Evolutionary conservation across 2,888 invertebrate genomes (phyloP).

Genomic region (Monochamus alternatus): DNA sequence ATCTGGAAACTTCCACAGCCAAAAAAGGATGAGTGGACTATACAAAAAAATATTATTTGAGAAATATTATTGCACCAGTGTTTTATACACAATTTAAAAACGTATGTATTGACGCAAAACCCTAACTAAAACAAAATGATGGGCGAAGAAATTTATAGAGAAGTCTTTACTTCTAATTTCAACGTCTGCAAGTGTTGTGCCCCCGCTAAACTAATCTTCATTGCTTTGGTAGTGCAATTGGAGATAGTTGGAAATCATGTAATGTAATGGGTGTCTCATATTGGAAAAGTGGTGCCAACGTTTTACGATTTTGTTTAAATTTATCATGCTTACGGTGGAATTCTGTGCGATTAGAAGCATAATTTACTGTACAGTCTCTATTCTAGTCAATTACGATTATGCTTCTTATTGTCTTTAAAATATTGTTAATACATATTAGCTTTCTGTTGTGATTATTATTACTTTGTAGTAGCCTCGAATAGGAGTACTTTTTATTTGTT

Average conservation of each 20-base stretch:
- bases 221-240: background rate
- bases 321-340: background rate
- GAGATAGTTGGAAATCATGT: background rate
- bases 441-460: constrained; percentile 4
- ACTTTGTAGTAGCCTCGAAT: background rate
- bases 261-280: background rate
- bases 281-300: background rate
- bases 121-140: no score
- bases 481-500: background rate
- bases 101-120: no score
- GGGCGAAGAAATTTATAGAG: no score
- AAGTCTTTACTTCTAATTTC: no score
- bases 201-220: background rate
- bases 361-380: constrained; percentile 38
- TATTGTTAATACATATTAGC: background rate
- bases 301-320: background rate
- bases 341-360: constrained; percentile 28
- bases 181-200: no score
- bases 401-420: constrained; percentile 17
- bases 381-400: constrained; percentile 49
- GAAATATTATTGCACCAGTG: background rate
- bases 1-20: background rate
- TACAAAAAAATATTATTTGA: background rate
- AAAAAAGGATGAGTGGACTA: background rate
- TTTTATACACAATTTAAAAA: no score